Evolutionary conservation across 2,113 vertebrate species (phyloP).

Genomic region (Telmatochromis sp.): DNA sequence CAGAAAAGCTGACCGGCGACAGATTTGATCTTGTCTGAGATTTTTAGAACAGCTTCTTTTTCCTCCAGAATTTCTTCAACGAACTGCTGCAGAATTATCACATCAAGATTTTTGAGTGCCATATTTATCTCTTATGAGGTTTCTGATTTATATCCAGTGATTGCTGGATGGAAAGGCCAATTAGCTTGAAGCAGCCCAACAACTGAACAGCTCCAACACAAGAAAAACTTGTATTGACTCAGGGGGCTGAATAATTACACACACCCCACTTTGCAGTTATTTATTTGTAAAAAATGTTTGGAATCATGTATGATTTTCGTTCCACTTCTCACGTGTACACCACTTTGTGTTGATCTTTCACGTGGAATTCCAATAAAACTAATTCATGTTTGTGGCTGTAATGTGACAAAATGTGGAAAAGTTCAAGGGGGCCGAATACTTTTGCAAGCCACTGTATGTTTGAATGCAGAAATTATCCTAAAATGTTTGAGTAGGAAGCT

Average conservation of each 20-base stretch:
- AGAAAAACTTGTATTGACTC: neutral
- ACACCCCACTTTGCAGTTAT: rapidly evolving
- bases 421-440: rapidly evolving
- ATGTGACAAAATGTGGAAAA: neutral
- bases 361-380: rapidly evolving
- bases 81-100: rapidly evolving
- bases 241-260: neutral
- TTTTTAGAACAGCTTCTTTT: neutral
- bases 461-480: neutral
- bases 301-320: rapidly evolving
- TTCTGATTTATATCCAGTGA: neutral
- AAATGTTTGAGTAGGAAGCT: neutral
- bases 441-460: rapidly evolving
- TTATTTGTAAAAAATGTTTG: neutral
- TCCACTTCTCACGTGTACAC: rapidly evolving
- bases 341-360: neutral
- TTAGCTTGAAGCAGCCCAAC: neutral
- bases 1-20: neutral
- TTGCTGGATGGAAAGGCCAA: neutral
- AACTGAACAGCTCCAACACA: neutral
- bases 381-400: neutral
- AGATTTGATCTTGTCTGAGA: neutral
- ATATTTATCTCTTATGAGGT: rapidly evolving
- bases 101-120: rapidly evolving
- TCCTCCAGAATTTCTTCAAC: neutral